Evolutionary conservation across 2,797 vertebrate genomes (phyloP).

Genomic region (Trichosurus vulpecula): DNA sequence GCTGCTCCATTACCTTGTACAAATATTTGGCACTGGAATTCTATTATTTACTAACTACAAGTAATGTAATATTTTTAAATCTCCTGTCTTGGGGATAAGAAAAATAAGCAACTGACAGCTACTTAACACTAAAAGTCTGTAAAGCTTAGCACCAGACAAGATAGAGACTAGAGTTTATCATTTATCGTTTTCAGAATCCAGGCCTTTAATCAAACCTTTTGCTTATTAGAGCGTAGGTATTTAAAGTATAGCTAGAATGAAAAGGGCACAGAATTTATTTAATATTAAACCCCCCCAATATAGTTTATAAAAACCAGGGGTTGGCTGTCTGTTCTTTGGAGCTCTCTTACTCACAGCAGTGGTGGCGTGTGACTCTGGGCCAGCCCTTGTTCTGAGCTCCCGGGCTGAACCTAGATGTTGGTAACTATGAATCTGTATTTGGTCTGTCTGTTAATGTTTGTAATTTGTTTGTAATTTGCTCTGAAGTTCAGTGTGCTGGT

Average conservation of each 20-base stretch:
- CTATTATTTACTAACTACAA: conserved; percentile 80
- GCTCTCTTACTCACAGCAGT: too few species aligned
- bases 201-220: conserved; percentile 70
- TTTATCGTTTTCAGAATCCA: conserved; percentile 67
- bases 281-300: conserved; percentile 56
- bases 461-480: too few species aligned
- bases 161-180: conserved; percentile 71
- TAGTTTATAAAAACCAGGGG: too few species aligned
- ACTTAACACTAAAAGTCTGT: conserved; percentile 62
- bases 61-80: conserved; percentile 81
- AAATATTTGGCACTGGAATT: conserved; percentile 82
- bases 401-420: too few species aligned
- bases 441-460: too few species aligned
- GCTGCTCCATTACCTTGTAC: conserved; percentile 80
- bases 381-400: too few species aligned
- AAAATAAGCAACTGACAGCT: conserved; percentile 76
- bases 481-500: too few species aligned
- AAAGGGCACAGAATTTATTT: conserved; percentile 53
- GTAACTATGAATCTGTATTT: too few species aligned
- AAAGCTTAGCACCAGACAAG: conserved; percentile 71
- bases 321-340: too few species aligned
- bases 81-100: conserved; percentile 61
- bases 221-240: conserved; percentile 60
- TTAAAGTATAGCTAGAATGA: conserved; percentile 47
- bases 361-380: too few species aligned